Evolutionary conservation across 2,888 invertebrate species (phyloP), one percentile per base, ranked within the genome.

Genomic region (Drosophila nigritarsus): DNA sequence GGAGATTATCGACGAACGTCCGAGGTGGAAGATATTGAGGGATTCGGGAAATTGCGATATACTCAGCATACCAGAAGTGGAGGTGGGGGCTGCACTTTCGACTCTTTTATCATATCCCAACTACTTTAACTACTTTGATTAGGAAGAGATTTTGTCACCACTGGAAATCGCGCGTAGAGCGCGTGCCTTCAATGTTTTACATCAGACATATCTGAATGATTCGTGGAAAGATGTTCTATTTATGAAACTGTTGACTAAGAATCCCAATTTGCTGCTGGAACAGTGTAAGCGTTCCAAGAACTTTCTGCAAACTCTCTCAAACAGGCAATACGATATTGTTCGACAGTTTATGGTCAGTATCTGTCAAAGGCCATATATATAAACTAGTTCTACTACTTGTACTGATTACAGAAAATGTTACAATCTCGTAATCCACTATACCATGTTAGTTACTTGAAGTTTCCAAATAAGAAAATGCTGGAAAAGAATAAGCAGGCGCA

Each of bases 341-440:
- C 75, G 73, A 15, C 91, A 90, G 45, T 91, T 92, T 65, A 73
- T 92, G 83, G 92, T 92, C 51, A 62, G 73, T 54, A 36, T 18
- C 9, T 8, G 9, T 13, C 8, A 13, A 4, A 2, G 29, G 9
- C 49, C 3, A 7, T 9, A 34, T 29, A 3, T 9, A n/a, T 7
- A 3, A 7, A 0, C 13, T 42, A 8, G 4, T 15, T 53, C 0
- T 15, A 53, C 3, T 53, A 3, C 8, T 24, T 20, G 2, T 24
- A n/a, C n/a, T 20, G 0, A 1, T 42, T 11, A 15, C 56, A 92
- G 92, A 92, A 91, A 92, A 93, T 93, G 91, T 55, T 93, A 6
- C 91, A 92, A 76, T 84, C 91, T 0, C 90, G 92, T 0, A 85
- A 87, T 80, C 93, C 92, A 0, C 62, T 92, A 0, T 93, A 92